Evolutionary conservation across 2,888 invertebrate species (phyloP), one percentile per base, ranked within the genome.

Genomic region (Erpobdella octoculata): DNA sequence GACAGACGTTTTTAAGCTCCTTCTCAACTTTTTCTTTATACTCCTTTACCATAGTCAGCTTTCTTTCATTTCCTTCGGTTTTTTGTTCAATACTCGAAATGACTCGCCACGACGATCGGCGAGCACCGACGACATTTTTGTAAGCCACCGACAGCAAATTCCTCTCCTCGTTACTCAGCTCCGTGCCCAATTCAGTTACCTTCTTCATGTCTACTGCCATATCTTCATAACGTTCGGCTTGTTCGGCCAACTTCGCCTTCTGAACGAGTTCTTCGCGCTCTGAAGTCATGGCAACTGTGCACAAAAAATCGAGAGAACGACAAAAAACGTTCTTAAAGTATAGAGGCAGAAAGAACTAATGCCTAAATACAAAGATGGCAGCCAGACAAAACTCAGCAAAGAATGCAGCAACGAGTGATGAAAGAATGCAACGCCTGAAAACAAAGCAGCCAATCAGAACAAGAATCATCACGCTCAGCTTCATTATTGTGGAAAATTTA

Each of bases 1-100:
- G 91, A 88, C 97, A 98, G 86, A 98, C 98, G 87, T 93, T 93
- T 87, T 93, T 89, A 85, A 98, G 89, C 88, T 98, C 97, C 86
- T 92, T 93, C 88, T 98, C 97, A 83, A 98, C 94, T 87, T 96
- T 97, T 88, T 94, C 93, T 87, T 96, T 89, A 89, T 98, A 98
- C 87, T 96, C 95, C 88, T 93, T 93, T 84, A 97, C 96, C 93
- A 98, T 95, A 87, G 92, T 92, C 88, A 95, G 94, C 89, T 97
- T 98, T 31, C 71, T 73, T 46, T 76, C 75, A 61, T 72, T 76
- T 6, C 79, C 79, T 74, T 95, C 93, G 86, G 93, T 94, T 89
- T 96, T 96, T 87, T 93, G 92, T 89, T 96, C 95, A 87, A 96
- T 96, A 85, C 94, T 94, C 83, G 95, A 95, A 86, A 96, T 94